Evolutionary conservation across 2,113 vertebrate genomes (phyloP).

Genomic region (Neolamprologus falcicula): DNA sequence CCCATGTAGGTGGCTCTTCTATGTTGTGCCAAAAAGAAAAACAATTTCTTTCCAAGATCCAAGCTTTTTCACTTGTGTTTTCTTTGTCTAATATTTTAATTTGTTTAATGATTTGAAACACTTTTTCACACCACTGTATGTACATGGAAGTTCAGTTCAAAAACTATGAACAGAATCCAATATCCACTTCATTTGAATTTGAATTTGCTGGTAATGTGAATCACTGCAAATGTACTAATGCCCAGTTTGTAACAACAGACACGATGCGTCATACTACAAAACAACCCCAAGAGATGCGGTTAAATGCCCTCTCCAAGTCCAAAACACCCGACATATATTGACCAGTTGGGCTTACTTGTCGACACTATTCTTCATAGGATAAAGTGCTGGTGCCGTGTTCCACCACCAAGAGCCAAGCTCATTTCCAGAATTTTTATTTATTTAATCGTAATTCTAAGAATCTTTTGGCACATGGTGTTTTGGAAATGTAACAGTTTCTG

Average conservation of each 20-base stretch:
- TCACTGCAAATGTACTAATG: neutral
- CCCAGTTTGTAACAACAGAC: neutral
- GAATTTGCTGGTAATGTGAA: neutral
- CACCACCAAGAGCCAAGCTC: neutral
- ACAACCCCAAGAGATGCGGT: neutral
- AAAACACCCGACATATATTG: neutral
- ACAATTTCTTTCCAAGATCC: neutral
- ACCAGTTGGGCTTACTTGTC: neutral
- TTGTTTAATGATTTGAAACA: neutral
- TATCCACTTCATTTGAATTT: neutral
- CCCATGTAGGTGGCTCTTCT: neutral
- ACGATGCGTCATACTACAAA: fast-evolving
- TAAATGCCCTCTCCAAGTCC: neutral
- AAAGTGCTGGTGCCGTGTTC: neutral
- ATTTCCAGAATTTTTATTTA: neutral
- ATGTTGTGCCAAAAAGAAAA: neutral
- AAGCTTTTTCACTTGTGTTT: neutral
- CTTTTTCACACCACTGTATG: fast-evolving
- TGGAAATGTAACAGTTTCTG: neutral
- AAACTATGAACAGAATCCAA: neutral
- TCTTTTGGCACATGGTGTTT: neutral
- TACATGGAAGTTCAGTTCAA: fast-evolving
- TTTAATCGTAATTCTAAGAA: neutral
- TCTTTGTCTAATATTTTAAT: neutral
- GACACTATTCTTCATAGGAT: neutral